These are phyloP conservation scores for Thamnaconus septentrionalis DNA, from an alignment of 2,113 vertebrate genomes.

Conservation along the genomic window DNA sequence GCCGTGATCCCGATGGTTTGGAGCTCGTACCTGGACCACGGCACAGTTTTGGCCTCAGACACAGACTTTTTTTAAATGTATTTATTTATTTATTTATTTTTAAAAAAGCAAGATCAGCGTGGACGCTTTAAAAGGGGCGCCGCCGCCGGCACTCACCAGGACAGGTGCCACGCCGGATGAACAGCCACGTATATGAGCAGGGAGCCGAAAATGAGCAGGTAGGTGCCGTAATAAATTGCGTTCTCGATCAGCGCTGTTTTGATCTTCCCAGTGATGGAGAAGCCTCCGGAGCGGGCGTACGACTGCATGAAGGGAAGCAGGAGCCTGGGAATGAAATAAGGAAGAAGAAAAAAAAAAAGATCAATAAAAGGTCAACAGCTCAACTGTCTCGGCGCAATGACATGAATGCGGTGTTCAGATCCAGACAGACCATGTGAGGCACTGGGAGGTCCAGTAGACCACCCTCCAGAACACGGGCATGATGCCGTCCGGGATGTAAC, in stretches of 20 bases:
- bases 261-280: conserved; percentile 97
- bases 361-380: background rate
- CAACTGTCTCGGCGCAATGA: background rate
- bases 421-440: conserved; percentile 90
- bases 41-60: background rate
- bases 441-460: conserved; percentile 98
- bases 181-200: conserved; percentile 97
- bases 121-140: background rate
- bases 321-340: conserved; percentile 77
- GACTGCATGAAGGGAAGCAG: conserved; percentile 99
- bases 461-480: conserved; percentile 99
- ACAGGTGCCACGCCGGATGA: conserved; percentile 86
- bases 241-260: conserved; percentile 97
- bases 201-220: conserved; percentile 94
- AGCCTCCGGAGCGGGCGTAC: conserved; percentile 94
- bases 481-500: conserved; percentile 94
- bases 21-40: conserved; percentile 84
- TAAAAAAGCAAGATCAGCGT: background rate
- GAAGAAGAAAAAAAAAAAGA: too few species aligned
- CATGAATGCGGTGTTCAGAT: background rate
- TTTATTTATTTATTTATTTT: background rate
- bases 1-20: conserved; percentile 97
- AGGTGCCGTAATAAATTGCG: conserved; percentile 96
- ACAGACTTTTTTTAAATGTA: too few species aligned
- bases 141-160: conserved; percentile 81